Conservation (phyloP, 2,888 invertebrate genomes). For the Drosophila histrio region DNA sequence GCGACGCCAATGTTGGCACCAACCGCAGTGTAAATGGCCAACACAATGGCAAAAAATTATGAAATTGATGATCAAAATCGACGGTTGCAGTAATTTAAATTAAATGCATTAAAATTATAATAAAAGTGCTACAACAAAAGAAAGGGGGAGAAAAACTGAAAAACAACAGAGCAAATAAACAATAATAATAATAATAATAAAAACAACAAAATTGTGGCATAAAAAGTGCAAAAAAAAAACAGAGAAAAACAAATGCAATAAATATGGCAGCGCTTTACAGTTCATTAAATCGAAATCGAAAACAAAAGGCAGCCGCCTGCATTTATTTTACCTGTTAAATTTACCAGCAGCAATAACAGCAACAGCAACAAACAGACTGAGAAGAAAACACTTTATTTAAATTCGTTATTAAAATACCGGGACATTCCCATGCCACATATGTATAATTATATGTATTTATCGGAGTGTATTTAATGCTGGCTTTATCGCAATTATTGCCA, state of each 20-base stretch:
- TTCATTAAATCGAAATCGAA: constrained; percentile 71
- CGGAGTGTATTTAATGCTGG: constrained; percentile 63
- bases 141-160: constrained; percentile 10
- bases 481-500: constrained; percentile 77
- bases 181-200: constrained; percentile 61
- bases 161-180: constrained; percentile 56
- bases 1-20: constrained; percentile 14
- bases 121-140: constrained; percentile 33
- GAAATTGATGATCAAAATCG: constrained; percentile 63
- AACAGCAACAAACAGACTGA: constrained; percentile 20
- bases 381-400: constrained; percentile 48
- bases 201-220: constrained; percentile 29
- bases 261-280: constrained; percentile 77
- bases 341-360: constrained; percentile 16
- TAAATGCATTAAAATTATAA: constrained; percentile 72
- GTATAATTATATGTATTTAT: constrained; percentile 12
- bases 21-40: constrained; percentile 60
- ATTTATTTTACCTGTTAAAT: constrained; percentile 62
- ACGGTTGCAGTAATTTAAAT: constrained; percentile 70
- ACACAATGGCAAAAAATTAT: constrained; percentile 49
- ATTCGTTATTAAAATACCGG: constrained; percentile 44
- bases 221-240: constrained; percentile 12
- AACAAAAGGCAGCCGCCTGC: constrained; percentile 69
- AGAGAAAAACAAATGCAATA: constrained; percentile 54
- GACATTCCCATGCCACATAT: neutral